A percentile compares a stretch with the other conserved stretches of the same genome.
phyloP scores from a whole-genome alignment of 2,888 invertebrate genomes.

The Drosophila histrio region DNA sequence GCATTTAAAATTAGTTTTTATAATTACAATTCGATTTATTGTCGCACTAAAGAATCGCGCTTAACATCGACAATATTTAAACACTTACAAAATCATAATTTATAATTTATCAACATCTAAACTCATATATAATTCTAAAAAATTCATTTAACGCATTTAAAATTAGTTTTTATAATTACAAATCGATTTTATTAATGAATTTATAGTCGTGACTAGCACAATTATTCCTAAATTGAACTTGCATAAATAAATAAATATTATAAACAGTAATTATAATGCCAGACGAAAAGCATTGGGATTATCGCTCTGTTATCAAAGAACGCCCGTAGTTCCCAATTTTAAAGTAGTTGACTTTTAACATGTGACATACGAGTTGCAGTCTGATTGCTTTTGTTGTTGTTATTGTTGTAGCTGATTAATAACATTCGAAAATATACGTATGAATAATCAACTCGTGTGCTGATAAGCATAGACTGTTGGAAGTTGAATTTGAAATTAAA shows the following conservation, averaged over 20 bases:
- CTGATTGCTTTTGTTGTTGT: background rate
- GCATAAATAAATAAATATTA: background rate
- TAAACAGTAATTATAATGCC: background rate
- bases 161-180: no score
- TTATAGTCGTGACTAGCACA: no score
- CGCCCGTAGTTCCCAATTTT: background rate
- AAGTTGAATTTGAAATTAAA: constrained; percentile 7
- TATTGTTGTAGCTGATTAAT: constrained; percentile 39
- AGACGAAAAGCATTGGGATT: background rate
- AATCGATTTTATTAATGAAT: no score
- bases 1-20: no score
- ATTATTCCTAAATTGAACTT: no score
- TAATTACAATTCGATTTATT: no score
- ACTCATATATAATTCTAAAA: no score
- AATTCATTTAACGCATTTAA: no score
- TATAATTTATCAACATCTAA: no score
- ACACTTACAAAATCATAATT: no score
- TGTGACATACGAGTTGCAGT: constrained; percentile 53
- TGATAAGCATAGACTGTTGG: constrained; percentile 44
- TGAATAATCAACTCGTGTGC: constrained; percentile 39
- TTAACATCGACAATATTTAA: no score
- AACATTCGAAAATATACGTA: constrained; percentile 35
- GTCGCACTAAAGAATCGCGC: background rate
- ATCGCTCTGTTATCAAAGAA: constrained; percentile 23
- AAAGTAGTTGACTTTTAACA: constrained; percentile 32